Evolutionary conservation across 2,113 vertebrate species (phyloP).

Genomic region (Bubo scandiacus): DNA sequence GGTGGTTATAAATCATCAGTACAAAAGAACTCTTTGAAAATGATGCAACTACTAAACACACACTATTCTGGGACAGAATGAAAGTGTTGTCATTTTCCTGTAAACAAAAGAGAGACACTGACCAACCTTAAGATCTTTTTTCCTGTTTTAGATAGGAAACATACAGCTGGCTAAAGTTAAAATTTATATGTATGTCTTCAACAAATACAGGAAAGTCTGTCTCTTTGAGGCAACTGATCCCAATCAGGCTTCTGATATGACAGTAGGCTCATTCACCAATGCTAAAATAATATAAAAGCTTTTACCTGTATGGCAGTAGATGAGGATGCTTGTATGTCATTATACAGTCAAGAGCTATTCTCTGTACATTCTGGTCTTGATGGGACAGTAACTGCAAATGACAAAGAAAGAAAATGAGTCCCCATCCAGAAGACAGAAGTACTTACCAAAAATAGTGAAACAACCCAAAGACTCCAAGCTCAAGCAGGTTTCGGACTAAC

Average conservation of each 20-base stretch:
- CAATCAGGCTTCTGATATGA: neutral
- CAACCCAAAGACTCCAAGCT: neutral
- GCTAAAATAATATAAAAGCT: neutral
- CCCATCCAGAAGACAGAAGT: neutral
- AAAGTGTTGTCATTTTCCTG: neutral
- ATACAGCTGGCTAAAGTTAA: neutral
- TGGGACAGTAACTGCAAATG: conserved; percentile 86
- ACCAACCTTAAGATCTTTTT: neutral
- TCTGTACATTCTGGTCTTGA: conserved; percentile 92
- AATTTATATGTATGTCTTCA: neutral
- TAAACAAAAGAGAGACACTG: neutral
- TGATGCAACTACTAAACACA: neutral
- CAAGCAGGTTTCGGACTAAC: neutral
- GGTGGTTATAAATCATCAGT: neutral
- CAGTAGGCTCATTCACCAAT: neutral
- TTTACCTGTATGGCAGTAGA: conserved; percentile 91
- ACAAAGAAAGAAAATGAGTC: conserved; percentile 20
- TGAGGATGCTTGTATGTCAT: conserved; percentile 90
- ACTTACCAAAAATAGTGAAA: neutral
- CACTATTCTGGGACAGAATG: neutral
- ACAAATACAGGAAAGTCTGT: neutral
- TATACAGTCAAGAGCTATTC: conserved; percentile 87
- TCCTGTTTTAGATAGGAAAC: neutral
- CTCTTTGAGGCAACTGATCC: neutral
- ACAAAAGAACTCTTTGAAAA: neutral